These are phyloP conservation scores for Drosophila neocordata DNA, from an alignment of 1,140 invertebrate species.

Conservation along the genomic window DNA sequence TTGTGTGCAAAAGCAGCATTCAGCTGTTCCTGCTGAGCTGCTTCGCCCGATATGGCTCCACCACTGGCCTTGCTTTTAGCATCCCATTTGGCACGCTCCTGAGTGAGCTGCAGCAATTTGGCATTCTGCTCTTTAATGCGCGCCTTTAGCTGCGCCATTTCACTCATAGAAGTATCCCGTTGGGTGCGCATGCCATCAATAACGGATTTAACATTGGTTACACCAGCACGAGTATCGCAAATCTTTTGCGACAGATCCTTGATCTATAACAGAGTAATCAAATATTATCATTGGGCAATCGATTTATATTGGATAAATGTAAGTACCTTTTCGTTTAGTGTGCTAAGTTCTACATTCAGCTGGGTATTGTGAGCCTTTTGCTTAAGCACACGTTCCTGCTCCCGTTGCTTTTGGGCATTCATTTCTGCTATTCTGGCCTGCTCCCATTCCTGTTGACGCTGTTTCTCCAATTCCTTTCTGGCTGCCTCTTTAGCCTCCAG, in stretches of 20 bases:
- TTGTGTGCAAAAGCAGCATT: conserved; percentile 81
- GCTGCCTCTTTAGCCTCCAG: conserved; percentile 92
- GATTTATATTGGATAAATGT: neutral
- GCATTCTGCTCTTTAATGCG: conserved; percentile 93
- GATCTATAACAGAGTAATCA: conserved; percentile 76
- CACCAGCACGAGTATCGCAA: conserved; percentile 92
- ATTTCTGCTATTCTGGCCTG: conserved; percentile 94
- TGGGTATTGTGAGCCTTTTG: conserved; percentile 95
- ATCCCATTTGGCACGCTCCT: conserved; percentile 92
- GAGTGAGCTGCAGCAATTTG: conserved; percentile 89
- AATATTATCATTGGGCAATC: too few species aligned
- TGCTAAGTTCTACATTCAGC: conserved; percentile 84
- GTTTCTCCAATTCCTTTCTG: conserved; percentile 95
- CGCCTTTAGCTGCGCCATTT: conserved; percentile 94
- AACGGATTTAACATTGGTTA: conserved; percentile 95
- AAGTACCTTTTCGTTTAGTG: conserved; percentile 89
- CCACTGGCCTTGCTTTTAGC: conserved; percentile 85
- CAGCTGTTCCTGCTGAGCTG: conserved; percentile 71
- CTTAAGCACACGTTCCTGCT: conserved; percentile 94
- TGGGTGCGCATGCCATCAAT: conserved; percentile 98
- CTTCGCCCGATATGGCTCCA: conserved; percentile 41
- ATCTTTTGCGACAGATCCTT: conserved; percentile 94
- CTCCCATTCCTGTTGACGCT: conserved; percentile 98
- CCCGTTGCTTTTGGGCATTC: conserved; percentile 91
- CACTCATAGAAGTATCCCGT: conserved; percentile 93